These are phyloP conservation scores for Paratrypauchen microcephalus DNA, from an alignment of 2,797 vertebrate genomes.

Conservation along the genomic window DNA sequence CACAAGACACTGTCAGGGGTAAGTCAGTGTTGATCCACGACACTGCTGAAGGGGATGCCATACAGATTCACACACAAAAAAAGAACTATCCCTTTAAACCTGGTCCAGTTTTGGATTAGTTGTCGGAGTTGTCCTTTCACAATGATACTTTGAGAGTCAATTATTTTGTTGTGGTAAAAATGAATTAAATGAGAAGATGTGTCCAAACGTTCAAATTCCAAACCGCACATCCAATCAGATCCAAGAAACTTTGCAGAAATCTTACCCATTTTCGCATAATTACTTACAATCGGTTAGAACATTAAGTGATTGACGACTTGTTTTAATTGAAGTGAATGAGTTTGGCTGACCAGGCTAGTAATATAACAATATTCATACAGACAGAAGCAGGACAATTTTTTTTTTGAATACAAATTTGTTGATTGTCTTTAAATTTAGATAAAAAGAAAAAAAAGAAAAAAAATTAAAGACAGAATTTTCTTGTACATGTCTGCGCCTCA, in stretches of 20 bases:
- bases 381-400: neutral
- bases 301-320: neutral
- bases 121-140: too few species aligned
- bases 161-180: too few species aligned
- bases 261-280: neutral
- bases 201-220: neutral
- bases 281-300: neutral
- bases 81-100: too few species aligned
- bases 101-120: too few species aligned
- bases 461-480: neutral
- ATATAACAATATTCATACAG: neutral
- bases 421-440: constrained; percentile 10
- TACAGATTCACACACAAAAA: too few species aligned
- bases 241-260: neutral
- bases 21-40: too few species aligned
- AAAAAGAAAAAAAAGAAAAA: neutral
- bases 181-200: neutral
- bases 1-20: too few species aligned
- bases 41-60: too few species aligned
- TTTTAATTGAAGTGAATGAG: neutral
- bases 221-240: neutral
- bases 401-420: neutral
- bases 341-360: constrained; percentile 3
- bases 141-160: too few species aligned
- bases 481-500: constrained; percentile 1